phyloP scores from a whole-genome alignment of 2,888 invertebrate genomes.

The Sarcophaga carnaria region DNA sequence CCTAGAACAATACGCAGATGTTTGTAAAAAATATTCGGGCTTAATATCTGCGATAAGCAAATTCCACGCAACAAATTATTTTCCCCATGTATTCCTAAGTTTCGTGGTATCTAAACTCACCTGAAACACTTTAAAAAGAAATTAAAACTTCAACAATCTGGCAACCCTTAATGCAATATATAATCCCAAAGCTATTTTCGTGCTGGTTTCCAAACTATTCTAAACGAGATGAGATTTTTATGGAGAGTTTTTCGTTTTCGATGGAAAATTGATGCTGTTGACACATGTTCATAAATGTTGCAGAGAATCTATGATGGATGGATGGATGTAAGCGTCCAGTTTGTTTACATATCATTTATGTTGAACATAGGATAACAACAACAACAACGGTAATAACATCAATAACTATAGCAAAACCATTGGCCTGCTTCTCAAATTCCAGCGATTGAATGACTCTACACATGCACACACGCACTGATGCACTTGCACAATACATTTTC shows the following conservation, averaged over 20 bases:
- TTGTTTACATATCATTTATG: slow-evolving; percentile 56
- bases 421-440: slow-evolving; percentile 12
- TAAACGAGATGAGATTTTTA: slow-evolving; percentile 28
- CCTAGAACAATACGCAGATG: too few relatives aligned
- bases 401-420: background rate
- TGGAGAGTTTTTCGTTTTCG: slow-evolving; percentile 1
- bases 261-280: slow-evolving; percentile 42
- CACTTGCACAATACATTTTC: slow-evolving; percentile 18
- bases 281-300: slow-evolving; percentile 47
- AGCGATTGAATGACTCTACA: background rate
- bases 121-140: background rate
- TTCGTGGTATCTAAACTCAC: too few relatives aligned
- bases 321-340: background rate
- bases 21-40: too few relatives aligned
- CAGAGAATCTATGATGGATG: slow-evolving; percentile 18
- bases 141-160: background rate
- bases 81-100: too few relatives aligned
- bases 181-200: background rate
- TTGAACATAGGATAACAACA: slow-evolving; percentile 28
- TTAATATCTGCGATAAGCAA: too few relatives aligned
- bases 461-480: background rate
- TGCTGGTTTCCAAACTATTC: background rate
- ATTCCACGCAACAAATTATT: too few relatives aligned
- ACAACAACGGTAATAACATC: slow-evolving; percentile 2
- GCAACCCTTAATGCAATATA: slow-evolving; percentile 4